These are phyloP conservation scores for Chloropsis cyanopogon DNA, from an alignment of 2,113 vertebrate species.

Conservation along the genomic window DNA sequence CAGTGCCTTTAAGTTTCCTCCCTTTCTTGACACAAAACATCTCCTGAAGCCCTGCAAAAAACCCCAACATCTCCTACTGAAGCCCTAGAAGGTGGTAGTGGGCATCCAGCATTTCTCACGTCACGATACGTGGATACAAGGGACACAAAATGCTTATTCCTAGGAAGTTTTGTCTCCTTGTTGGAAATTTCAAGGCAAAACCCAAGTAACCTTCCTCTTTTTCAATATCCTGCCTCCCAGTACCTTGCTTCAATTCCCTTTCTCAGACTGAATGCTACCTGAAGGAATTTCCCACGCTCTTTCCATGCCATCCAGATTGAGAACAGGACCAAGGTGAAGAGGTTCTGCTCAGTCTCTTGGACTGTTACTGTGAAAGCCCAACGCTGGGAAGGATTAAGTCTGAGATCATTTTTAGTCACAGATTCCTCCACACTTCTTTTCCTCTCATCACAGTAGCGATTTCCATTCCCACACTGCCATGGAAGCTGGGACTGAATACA, in stretches of 20 bases:
- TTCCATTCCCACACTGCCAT: background rate
- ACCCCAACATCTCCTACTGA: background rate
- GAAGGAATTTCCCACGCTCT: background rate
- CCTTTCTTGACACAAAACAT: background rate
- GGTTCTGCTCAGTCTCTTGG: background rate
- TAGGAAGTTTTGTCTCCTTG: background rate
- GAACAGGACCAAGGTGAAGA: fast-evolving
- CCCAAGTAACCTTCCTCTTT: background rate
- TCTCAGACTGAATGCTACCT: background rate
- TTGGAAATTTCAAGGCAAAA: background rate
- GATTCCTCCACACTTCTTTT: background rate
- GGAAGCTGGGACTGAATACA: background rate
- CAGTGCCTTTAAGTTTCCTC: background rate
- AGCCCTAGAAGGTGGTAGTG: background rate
- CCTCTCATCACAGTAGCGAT: background rate
- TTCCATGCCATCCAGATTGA: background rate
- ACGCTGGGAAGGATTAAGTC: background rate
- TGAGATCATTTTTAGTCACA: background rate
- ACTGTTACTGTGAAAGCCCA: background rate
- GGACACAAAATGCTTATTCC: background rate
- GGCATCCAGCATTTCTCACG: fast-evolving
- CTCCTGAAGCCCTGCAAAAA: background rate
- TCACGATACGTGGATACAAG: fast-evolving
- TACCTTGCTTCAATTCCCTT: background rate
- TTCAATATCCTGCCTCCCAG: background rate